These are phyloP conservation scores for Mythimna albipuncta DNA, from an alignment of 2,888 invertebrate species.

Conservation along the genomic window DNA sequence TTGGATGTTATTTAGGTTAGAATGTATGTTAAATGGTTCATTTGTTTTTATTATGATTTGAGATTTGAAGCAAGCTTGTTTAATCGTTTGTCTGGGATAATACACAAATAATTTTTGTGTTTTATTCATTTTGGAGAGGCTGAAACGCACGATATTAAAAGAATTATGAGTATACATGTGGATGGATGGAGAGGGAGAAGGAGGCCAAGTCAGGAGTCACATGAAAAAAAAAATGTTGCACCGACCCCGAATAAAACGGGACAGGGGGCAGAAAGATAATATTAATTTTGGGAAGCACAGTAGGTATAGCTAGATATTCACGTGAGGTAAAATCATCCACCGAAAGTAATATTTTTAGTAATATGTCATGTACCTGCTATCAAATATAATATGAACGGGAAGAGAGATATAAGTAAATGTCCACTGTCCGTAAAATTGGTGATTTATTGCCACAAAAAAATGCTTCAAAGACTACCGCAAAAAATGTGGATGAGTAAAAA, in stretches of 20 bases:
- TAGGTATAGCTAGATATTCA: not conserved
- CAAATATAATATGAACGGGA: conserved; percentile 3
- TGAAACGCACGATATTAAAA: too few species aligned
- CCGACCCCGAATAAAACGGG: too few species aligned
- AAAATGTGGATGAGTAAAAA: not conserved
- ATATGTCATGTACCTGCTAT: not conserved
- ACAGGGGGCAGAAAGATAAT: too few species aligned
- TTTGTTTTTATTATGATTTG: conserved; percentile 7
- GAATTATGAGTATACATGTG: too few species aligned
- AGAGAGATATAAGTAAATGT: conserved; percentile 21
- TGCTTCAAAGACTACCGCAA: not conserved
- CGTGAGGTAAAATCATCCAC: not conserved
- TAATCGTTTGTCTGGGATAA: not conserved
- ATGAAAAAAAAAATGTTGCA: too few species aligned
- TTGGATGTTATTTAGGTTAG: conserved; percentile 7
- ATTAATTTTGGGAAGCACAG: too few species aligned
- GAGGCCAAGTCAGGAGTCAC: too few species aligned
- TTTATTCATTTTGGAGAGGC: too few species aligned
- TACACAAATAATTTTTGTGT: not conserved
- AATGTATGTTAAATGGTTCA: conserved; percentile 5
- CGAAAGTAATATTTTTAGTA: not conserved
- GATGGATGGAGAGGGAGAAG: too few species aligned
- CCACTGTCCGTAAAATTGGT: conserved; percentile 6
- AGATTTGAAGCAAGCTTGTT: not conserved
- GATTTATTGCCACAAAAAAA: conserved; percentile 42